Evolutionary conservation across 1,140 invertebrate genomes (phyloP), one percentile per base, ranked within the genome.

Genomic region (Megathymus violae): DNA sequence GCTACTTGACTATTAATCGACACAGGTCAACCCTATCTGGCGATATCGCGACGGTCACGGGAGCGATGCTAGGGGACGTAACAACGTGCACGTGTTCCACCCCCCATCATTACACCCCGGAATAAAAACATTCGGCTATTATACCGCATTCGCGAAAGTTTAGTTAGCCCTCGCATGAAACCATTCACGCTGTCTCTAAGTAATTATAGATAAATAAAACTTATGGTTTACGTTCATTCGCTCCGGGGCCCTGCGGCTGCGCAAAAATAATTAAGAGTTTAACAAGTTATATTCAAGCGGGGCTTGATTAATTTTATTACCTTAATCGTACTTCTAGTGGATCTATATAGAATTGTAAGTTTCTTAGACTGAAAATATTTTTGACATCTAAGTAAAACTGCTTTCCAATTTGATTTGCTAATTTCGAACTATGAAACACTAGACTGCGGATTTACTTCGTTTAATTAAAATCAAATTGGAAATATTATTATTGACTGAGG

Each of bases 121-220:
- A 50, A 67, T 56, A 44, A 68, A 69, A 77, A 77, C 75, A 77
- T 65, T 62, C 64, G 41, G 71, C 58, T 60, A 82, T 73, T 74
- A 71, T 76, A 81, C 76, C 75, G 68, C 80, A 83, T 77, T 84
- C 62, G 79, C 78, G 64, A 80, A 75, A 76, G 79, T 80, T 80
- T 76, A 74, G 74, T 68, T 78, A 77, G 72, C 71, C 80, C 79
- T 68, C 64, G 40, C 52, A 61, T 69, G 50, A n/a, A 52, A 64
- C 61, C 69, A 71, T 79, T 69, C 71, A 76, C 63, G 64, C 70
- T 71, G 73, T 79, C 74, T 78, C 69, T 50, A 56, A 76, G 79
- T 85, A 85, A 85, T 87, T 82, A 76, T 70, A 64, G 74, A 83
- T 81, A 85, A 87, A 89, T 89, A 87, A 78, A 80, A 78, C 75